phyloP scores from a whole-genome alignment of 2,113 vertebrate genomes.

The Salvelinus fontinalis region DNA sequence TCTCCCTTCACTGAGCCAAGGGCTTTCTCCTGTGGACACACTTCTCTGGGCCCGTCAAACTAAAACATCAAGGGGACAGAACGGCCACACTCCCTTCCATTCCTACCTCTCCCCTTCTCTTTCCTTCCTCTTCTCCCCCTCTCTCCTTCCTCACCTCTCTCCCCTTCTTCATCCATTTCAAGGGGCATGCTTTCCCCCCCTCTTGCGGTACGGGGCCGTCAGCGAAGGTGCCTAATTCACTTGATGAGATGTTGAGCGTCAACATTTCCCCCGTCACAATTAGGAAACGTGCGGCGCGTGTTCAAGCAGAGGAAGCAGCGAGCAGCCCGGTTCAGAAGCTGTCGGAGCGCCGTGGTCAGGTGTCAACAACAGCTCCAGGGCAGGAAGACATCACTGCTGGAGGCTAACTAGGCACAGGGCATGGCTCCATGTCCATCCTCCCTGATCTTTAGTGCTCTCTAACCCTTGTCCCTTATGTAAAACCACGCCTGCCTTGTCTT shows the following conservation, averaged over 20 bases:
- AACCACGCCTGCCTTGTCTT: too few relatives aligned
- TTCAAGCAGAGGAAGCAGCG: conserved; percentile 44
- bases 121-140: not conserved
- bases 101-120: not conserved
- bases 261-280: conserved; percentile 48
- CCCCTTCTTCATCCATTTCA: not conserved
- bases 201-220: not conserved
- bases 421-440: conserved; percentile 22
- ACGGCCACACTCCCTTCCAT: not conserved
- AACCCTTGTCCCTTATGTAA: too few relatives aligned
- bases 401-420: conserved; percentile 54
- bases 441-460: not conserved
- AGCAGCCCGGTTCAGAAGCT: conserved; percentile 36
- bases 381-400: conserved; percentile 74
- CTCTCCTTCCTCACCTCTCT: not conserved
- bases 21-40: not conserved
- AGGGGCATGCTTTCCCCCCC: not conserved
- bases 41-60: not conserved
- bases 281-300: conserved; percentile 43
- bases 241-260: conserved; percentile 54
- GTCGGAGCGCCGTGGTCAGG: conserved; percentile 58
- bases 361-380: conserved; percentile 71
- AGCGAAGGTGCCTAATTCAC: conserved; percentile 42
- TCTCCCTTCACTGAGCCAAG: too few relatives aligned
- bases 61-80: not conserved